Evolutionary conservation across 2,797 vertebrate species (phyloP), one percentile per base, ranked within the genome.

Genomic region (Pachyuromys duprasi): DNA sequence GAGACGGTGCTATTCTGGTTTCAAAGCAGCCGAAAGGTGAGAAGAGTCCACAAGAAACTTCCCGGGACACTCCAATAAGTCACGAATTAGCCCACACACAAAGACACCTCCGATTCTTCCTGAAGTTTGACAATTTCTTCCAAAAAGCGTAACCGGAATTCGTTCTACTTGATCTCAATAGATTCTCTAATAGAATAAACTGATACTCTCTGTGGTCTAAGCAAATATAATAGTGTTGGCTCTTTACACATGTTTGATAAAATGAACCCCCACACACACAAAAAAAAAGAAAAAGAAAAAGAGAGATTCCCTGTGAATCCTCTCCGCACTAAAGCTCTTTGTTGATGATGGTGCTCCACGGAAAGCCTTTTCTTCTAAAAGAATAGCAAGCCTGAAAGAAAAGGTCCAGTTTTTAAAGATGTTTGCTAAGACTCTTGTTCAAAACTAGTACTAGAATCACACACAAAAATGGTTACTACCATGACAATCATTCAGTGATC

Each of bases 301-400:
- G 36, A 75, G 62, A 13, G 60, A 17, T 63, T 82, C 17, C 3
- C 13, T 8, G 12, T 67, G 62, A 81, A 78, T 62, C 33, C n/a
- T 60, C 76, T 84, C n/a, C 45, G 8, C 8, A 33, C 31, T 36
- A 15, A 74, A 20, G 65, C 24, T 81, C 60, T 22, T 57, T 57
- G 33, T 8, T 70, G 63, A 49, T 67, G 28, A 49, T 4, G 55
- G 7, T 67, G 14, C 60, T 2, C n/a, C 65, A 31, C 12, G 31
- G 82, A 24, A 90, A 91, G 79, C 26, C 84, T 39, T 63, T 36
- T 78, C 39, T 93, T 93, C 24, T 24, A 17, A 86, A 94, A 67
- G 62, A 78, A 36, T 24, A 33, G 15, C 42, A 69, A 86, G 60
- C 83, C 13, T 11, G 82, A 90, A 92, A 13, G 53, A 17, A 75